These are phyloP conservation scores for Peromyscus californicus DNA, from an alignment of 2,113 vertebrate genomes.

Conservation along the genomic window DNA sequence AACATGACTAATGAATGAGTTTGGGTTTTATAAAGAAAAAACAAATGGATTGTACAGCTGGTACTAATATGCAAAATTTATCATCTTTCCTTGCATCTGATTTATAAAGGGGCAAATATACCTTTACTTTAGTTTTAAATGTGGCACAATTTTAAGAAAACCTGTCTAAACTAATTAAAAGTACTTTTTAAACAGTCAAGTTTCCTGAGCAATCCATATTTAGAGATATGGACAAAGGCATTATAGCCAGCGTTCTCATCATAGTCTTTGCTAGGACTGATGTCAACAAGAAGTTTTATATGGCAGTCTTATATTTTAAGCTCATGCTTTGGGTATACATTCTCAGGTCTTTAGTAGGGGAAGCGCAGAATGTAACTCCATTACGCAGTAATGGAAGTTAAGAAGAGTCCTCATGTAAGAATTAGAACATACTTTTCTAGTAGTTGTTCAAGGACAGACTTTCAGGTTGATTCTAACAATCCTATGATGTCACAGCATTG, in stretches of 20 bases:
- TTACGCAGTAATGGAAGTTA: conserved; percentile 87
- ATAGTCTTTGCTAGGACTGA: neutral
- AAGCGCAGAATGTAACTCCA: conserved; percentile 74
- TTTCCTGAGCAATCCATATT: neutral
- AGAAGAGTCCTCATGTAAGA: conserved; percentile 81
- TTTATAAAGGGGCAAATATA: neutral
- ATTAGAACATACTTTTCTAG: conserved; percentile 83
- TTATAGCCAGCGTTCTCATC: neutral
- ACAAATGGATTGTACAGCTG: neutral
- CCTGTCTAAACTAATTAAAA: neutral
- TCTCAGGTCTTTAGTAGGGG: neutral
- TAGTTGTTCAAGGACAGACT: conserved; percentile 88
- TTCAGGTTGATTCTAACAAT: conserved; percentile 80
- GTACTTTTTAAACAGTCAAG: neutral
- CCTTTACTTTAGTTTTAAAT: neutral
- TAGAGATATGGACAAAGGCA: neutral
- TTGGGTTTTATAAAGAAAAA: neutral
- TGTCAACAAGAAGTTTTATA: neutral
- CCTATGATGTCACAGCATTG: conserved; percentile 71
- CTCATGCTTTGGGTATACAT: neutral
- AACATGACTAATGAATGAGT: neutral
- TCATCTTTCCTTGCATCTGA: neutral
- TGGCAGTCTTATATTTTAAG: neutral
- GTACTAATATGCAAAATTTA: neutral
- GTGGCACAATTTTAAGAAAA: neutral